phyloP scores from a whole-genome alignment of 2,797 vertebrate species.

The Myotis findleyi region DNA sequence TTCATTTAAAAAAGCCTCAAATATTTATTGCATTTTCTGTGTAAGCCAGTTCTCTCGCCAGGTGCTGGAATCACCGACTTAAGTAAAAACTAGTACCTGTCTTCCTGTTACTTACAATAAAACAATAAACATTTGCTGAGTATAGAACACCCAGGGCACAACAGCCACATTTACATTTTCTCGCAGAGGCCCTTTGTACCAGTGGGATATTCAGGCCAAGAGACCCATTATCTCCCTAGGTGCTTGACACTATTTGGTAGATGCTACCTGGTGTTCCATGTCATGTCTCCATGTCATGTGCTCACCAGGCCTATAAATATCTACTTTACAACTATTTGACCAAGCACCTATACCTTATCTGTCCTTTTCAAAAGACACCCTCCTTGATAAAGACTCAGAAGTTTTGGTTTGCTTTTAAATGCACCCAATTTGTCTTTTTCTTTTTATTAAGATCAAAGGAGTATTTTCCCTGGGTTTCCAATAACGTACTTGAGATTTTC shows the following conservation, averaged over 20 bases:
- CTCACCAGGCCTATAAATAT: background rate
- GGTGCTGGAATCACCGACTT: background rate
- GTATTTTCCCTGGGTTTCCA: background rate
- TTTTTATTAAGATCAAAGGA: background rate
- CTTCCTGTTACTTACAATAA: background rate
- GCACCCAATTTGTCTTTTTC: background rate
- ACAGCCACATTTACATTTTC: background rate
- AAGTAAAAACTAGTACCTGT: background rate
- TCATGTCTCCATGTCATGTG: background rate
- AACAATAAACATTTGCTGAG: background rate
- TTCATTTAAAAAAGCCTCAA: background rate
- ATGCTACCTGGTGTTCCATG: background rate
- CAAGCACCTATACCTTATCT: background rate
- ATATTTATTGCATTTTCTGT: background rate
- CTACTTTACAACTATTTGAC: background rate
- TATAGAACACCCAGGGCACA: background rate
- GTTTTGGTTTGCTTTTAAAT: background rate
- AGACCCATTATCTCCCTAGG: background rate
- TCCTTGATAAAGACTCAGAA: conserved; percentile 27
- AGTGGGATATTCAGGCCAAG: background rate
- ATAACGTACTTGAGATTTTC: background rate
- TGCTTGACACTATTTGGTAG: background rate
- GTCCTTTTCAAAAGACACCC: background rate
- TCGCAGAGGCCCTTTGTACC: background rate
- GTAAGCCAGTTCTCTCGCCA: background rate